Base-by-base conservation (phyloP, 1,140 invertebrate species). In the Hesperophylax magnus region DNA sequence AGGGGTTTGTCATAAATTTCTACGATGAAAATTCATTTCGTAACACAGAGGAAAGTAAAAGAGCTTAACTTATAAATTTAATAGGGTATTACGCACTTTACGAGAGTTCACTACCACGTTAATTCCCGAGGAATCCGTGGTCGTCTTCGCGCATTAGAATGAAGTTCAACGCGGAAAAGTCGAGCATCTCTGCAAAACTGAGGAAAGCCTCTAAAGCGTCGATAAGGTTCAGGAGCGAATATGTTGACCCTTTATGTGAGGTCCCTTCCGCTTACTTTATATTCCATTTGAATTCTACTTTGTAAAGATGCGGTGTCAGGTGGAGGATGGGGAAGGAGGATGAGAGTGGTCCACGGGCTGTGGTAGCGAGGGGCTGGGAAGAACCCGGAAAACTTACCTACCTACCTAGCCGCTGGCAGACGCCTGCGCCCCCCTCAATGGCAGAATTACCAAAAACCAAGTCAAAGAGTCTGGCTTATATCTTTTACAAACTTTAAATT, bases 401-500 rank as follows among this genome's bases (percentile, higher is more conserved):
- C n/a, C n/a, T 47, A 14, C 39, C 11, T 47, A 47, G 9, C 39
- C 39, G 39, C 11, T 47, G 39, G 39, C 63, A 65, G 27, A 31
- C 27, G 63, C 24, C 11, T 22, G 17, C 27, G 63, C 24, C 11
- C 61, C 63, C 17, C 27, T 65, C 15, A 22, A 65, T 65, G 7
- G 22, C 7, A 7, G 63, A 31, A 27, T 22, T 65, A 22, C 18
- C 24, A 11, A 65, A 65, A 18, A 65, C 24, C 18, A 27, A 65
- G 63, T 65, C 63, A 65, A 65, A 65, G 27, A 65, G 56, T 58
- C 56, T 58, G 56, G 56, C 5, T 58, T 58, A 20, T 58, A 22
- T 47, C 39, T 14, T 47, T 47, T 47, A 47, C 39, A 47, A 47
- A 47, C 39, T 47, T 14, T 47, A 47, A 47, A 11, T 47, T 1